Conservation (phyloP, 2,113 vertebrate species). For the Mungos mungo region DNA sequence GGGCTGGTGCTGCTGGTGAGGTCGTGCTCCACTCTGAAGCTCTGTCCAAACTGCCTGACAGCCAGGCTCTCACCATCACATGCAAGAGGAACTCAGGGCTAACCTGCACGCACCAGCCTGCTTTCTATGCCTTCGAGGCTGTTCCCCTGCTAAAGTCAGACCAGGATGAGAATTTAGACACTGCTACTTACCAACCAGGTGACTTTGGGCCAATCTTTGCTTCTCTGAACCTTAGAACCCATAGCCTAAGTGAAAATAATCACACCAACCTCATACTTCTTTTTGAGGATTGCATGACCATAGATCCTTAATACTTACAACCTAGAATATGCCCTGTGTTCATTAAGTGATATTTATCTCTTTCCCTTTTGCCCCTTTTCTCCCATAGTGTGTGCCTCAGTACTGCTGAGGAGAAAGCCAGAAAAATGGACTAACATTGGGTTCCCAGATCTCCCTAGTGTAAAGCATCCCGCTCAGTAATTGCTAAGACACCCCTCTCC, state of each 20-base stretch:
- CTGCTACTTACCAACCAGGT: background rate
- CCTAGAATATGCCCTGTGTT: background rate
- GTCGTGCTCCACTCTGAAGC: background rate
- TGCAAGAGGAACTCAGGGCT: background rate
- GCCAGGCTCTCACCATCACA: background rate
- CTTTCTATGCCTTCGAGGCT: background rate
- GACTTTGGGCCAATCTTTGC: background rate
- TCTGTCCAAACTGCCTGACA: background rate
- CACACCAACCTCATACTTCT: background rate
- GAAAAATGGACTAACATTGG: background rate
- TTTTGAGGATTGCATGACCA: background rate
- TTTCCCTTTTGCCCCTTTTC: background rate
- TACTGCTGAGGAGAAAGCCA: background rate
- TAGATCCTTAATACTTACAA: background rate
- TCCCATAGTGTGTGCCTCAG: background rate
- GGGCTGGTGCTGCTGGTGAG: background rate
- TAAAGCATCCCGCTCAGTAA: background rate
- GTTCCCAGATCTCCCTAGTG: background rate
- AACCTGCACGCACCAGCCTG: too few species aligned
- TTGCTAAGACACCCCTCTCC: slow-evolving; percentile 13
- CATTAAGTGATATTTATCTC: background rate
- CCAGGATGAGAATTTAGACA: background rate
- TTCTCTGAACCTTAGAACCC: background rate
- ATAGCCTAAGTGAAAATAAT: background rate
- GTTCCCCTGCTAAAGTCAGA: background rate